phyloP scores from a whole-genome alignment of 1,140 invertebrate genomes.

The Cydia splendana region DNA sequence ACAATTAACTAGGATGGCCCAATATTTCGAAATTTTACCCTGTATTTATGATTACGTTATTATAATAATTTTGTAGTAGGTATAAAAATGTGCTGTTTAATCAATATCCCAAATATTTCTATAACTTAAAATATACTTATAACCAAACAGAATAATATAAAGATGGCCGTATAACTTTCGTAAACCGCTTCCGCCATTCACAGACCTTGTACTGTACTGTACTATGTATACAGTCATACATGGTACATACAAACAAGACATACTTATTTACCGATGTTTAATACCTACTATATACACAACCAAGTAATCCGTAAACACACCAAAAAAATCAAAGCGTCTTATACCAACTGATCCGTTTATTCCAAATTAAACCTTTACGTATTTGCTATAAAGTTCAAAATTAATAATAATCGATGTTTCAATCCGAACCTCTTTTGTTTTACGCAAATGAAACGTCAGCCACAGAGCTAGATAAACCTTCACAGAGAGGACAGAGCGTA shows the following conservation, averaged over 20 bases:
- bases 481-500: constrained; percentile 52
- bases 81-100: too few relatives aligned
- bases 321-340: neutral
- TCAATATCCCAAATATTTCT: too few relatives aligned
- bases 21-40: too few relatives aligned
- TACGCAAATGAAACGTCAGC: constrained; percentile 23
- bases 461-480: constrained; percentile 25
- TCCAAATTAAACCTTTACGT: neutral
- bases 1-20: too few relatives aligned
- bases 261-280: constrained; percentile 12
- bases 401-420: neutral
- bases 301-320: constrained; percentile 27
- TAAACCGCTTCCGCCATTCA: constrained; percentile 9
- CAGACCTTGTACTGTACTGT: too few relatives aligned
- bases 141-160: neutral
- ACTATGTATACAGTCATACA: too few relatives aligned
- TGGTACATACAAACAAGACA: neutral
- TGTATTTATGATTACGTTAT: too few relatives aligned
- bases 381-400: neutral
- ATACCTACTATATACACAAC: constrained; percentile 27
- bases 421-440: constrained; percentile 1
- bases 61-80: too few relatives aligned
- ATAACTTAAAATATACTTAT: neutral
- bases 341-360: neutral
- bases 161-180: constrained; percentile 7